Conservation (phyloP, 2,113 vertebrate genomes). For the Chaetodon auriga region DNA sequence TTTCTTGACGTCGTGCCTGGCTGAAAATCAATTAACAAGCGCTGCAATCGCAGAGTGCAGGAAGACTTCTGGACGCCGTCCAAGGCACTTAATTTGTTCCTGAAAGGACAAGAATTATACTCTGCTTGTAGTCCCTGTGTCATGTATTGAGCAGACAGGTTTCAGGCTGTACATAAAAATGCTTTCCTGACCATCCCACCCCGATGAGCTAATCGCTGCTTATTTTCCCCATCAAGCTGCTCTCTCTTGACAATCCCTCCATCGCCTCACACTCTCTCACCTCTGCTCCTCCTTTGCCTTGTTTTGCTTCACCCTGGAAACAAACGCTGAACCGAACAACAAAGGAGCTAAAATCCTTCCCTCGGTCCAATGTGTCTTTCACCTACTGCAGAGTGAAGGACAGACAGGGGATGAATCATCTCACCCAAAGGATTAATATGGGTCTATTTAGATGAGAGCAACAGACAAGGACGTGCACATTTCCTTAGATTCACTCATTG, state of each 20-base stretch:
- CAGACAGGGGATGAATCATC: conserved; percentile 76
- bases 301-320: conserved; percentile 29
- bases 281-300: conserved; percentile 18
- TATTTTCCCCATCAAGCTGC: not conserved
- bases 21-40: conserved; percentile 78
- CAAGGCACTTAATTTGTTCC: conserved; percentile 68
- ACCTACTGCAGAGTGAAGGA: conserved; percentile 71
- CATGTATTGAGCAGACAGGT: conserved; percentile 17
- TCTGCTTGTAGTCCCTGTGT: conserved; percentile 20
- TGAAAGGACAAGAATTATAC: conserved; percentile 52
- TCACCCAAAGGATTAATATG: conserved; percentile 70
- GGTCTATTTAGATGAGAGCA: conserved; percentile 46
- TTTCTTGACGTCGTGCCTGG: conserved; percentile 69
- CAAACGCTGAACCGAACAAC: conserved; percentile 33
- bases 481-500: conserved; percentile 33
- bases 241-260: conserved; percentile 11
- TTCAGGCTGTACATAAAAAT: conserved; percentile 21
- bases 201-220: conserved; percentile 24
- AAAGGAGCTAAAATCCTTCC: conserved; percentile 55
- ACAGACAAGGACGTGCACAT: conserved; percentile 73
- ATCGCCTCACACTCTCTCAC: conserved; percentile 7
- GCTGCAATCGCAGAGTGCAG: conserved; percentile 68
- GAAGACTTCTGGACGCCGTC: conserved; percentile 63
- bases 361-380: conserved; percentile 61
- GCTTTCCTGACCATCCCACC: conserved; percentile 30